These are phyloP conservation scores for Zenarchopterus dispar DNA, from an alignment of 2,797 vertebrate genomes.

Conservation along the genomic window DNA sequence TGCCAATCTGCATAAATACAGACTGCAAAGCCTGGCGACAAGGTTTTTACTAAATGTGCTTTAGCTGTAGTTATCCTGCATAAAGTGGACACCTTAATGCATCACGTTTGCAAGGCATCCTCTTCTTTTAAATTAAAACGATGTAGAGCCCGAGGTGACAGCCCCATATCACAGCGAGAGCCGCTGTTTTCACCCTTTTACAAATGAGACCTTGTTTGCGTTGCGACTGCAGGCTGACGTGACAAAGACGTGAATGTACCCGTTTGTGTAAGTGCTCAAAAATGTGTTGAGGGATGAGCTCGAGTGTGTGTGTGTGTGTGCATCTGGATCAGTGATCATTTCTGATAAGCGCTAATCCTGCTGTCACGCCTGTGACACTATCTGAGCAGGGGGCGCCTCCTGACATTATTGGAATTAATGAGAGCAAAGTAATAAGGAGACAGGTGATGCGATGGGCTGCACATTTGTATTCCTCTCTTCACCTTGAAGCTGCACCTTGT, in stretches of 20 bases:
- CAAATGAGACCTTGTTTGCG: constrained; percentile 59
- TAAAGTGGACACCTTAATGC: constrained; percentile 37
- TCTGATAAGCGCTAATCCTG: constrained; percentile 77
- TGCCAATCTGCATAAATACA: not conserved
- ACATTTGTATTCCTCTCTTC: constrained; percentile 52
- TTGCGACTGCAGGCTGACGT: constrained; percentile 27
- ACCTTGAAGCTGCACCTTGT: constrained; percentile 8
- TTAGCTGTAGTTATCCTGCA: constrained; percentile 3
- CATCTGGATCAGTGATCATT: constrained; percentile 58
- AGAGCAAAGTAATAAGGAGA: constrained; percentile 54
- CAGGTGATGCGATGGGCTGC: constrained; percentile 17
- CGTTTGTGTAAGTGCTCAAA: constrained; percentile 11
- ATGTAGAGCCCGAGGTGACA: constrained; percentile 61
- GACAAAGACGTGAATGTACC: constrained; percentile 27
- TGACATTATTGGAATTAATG: constrained; percentile 70
- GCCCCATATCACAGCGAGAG: constrained; percentile 42
- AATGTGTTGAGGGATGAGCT: not conserved
- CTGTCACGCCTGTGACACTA: constrained; percentile 69
- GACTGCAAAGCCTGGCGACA: constrained; percentile 19
- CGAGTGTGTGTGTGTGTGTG: constrained; percentile 26
- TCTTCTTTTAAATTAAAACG: constrained; percentile 54
- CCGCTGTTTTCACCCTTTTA: too few species aligned
- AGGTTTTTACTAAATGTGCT: constrained; percentile 15
- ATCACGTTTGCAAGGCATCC: constrained; percentile 39
- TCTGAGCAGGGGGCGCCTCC: constrained; percentile 63